A percentile compares a stretch with the other conserved stretches of the same genome.
These are phyloP conservation scores for Anguilla rostrata DNA, from an alignment of 2,113 vertebrate genomes.

Conservation along the genomic window DNA sequence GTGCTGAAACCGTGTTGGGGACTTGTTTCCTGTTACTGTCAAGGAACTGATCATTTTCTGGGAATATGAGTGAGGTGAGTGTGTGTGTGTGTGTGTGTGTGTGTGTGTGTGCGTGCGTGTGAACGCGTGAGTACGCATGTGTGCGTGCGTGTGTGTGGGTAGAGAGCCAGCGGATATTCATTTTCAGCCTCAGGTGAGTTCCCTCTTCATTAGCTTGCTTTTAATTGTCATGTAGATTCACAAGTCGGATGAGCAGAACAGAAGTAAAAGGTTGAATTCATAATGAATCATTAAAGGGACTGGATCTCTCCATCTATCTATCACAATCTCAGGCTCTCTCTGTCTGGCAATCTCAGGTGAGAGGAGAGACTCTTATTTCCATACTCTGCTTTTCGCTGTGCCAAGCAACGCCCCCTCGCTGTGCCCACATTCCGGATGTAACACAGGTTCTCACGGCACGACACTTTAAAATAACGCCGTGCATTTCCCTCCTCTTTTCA, in stretches of 20 bases:
- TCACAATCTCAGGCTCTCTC: background rate
- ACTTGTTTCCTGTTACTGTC: too few species aligned
- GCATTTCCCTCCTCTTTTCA: background rate
- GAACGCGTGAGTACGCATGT: background rate
- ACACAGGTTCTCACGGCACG: too few species aligned
- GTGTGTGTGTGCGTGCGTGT: too few species aligned
- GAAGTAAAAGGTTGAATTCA: conserved; percentile 66
- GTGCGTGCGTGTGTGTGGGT: background rate
- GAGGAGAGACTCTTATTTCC: too few species aligned
- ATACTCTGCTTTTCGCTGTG: too few species aligned
- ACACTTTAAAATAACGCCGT: background rate
- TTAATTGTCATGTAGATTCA: background rate
- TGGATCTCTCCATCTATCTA: conserved; percentile 48
- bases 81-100: too few species aligned
- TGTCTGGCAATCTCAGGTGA: background rate
- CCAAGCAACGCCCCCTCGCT: too few species aligned
- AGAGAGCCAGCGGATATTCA: background rate
- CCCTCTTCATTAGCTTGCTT: background rate
- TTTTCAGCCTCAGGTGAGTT: background rate
- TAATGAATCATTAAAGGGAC: conserved; percentile 72
- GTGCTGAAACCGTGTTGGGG: too few species aligned
- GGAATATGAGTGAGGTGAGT: too few species aligned
- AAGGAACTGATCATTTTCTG: too few species aligned
- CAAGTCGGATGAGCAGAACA: background rate
- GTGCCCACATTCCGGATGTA: too few species aligned